Conservation (phyloP, 2,113 vertebrate genomes). For the Protomyctophum bolini region DNA sequence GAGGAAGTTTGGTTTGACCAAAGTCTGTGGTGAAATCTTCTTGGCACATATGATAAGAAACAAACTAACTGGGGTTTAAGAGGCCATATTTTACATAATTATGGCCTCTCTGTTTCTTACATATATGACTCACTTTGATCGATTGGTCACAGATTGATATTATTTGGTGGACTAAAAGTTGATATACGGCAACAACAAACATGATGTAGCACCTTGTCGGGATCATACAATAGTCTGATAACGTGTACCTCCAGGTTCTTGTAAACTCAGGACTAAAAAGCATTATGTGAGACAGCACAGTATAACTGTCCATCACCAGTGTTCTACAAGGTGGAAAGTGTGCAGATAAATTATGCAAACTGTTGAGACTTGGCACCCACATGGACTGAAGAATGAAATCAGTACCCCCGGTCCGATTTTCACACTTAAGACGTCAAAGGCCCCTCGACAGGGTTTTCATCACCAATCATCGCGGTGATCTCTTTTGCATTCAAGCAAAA, state of each 20-base stretch:
- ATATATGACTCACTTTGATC: not conserved
- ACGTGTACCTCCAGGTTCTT: too few species aligned
- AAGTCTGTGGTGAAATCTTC: not conserved
- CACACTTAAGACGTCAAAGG: constrained; percentile 68
- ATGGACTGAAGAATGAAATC: constrained; percentile 25
- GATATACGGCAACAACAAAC: not conserved
- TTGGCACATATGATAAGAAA: not conserved
- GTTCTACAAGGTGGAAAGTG: not conserved
- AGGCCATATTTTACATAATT: too few species aligned
- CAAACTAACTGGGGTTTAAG: constrained; percentile 4
- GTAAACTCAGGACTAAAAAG: not conserved
- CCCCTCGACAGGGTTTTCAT: constrained; percentile 63
- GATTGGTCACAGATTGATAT: not conserved
- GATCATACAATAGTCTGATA: too few species aligned
- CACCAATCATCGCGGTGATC: constrained; percentile 69
- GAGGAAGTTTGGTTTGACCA: not conserved
- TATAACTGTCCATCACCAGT: constrained; percentile 13
- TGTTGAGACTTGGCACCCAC: constrained; percentile 21
- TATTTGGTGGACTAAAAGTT: not conserved
- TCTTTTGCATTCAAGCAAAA: constrained; percentile 69
- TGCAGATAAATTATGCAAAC: constrained; percentile 36
- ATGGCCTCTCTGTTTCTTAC: not conserved
- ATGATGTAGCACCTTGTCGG: too few species aligned
- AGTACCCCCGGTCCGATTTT: constrained; percentile 44
- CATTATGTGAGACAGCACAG: not conserved